Percentiles rank a stretch among this genome's conserved stretches.
These are phyloP conservation scores for Lottia gigantea DNA, from an alignment of 2,888 invertebrate genomes.

Conservation along the genomic window DNA sequence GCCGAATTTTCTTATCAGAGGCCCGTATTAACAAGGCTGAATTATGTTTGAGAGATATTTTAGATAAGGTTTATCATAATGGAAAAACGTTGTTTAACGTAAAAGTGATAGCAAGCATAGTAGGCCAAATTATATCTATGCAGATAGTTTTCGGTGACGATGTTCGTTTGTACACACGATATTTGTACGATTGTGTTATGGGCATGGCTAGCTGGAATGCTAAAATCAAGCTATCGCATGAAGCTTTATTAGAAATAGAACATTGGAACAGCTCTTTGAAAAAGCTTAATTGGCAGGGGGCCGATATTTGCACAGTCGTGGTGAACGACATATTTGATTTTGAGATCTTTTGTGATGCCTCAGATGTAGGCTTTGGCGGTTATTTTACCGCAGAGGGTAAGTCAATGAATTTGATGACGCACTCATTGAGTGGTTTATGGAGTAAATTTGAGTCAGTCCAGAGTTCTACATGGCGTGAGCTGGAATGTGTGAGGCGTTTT, in stretches of 20 bases:
- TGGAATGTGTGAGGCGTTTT: not conserved
- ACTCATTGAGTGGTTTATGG: not conserved
- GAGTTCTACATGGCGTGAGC: not conserved
- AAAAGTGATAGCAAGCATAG: not conserved
- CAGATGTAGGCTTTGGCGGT: constrained; percentile 5
- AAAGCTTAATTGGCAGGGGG: not conserved
- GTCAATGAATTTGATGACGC: not conserved
- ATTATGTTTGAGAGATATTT: not conserved
- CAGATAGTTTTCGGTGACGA: not conserved
- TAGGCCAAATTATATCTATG: not conserved
- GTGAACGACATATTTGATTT: not conserved
- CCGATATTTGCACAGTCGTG: not conserved
- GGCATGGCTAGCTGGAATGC: not conserved
- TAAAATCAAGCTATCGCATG: not conserved
- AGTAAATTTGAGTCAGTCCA: not conserved
- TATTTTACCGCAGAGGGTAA: not conserved
- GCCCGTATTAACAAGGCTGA: not conserved
- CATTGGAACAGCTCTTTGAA: not conserved
- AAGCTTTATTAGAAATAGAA: not conserved
- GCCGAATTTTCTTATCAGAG: not conserved
- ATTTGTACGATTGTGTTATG: not conserved
- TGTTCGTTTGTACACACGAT: not conserved
- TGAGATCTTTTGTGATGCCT: constrained; percentile 1
- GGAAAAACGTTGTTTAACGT: not conserved
- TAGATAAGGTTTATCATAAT: not conserved